Percentiles rank a stretch among this genome's conserved stretches.
Conservation (phyloP, 2,113 vertebrate species). For the Verasper variegatus region DNA sequence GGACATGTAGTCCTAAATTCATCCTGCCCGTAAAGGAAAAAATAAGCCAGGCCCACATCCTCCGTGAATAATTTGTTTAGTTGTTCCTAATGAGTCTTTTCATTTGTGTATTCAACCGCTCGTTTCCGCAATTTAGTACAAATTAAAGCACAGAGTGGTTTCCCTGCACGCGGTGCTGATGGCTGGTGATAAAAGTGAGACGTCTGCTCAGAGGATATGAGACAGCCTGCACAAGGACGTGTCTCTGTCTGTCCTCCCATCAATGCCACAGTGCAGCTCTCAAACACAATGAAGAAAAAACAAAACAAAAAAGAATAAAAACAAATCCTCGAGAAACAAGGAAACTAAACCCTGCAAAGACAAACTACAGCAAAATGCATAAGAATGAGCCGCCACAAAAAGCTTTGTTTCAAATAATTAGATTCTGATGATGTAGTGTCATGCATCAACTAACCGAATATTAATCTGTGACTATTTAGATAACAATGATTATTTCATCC, state of each 20-base stretch:
- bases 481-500: background rate
- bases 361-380: background rate
- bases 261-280: conserved; percentile 11
- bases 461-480: background rate
- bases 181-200: conserved; percentile 56
- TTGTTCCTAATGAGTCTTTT: conserved; percentile 47
- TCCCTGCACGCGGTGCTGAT: conserved; percentile 23
- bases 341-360: background rate
- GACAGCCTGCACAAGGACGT: conserved; percentile 52
- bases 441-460: background rate
- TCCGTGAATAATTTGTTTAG: conserved; percentile 51
- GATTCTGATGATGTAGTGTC: background rate
- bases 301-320: conserved; percentile 10
- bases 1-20: background rate
- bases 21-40: background rate
- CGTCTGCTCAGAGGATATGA: conserved; percentile 44
- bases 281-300: conserved; percentile 22
- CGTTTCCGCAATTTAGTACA: conserved; percentile 59
- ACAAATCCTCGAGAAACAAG: conserved; percentile 5
- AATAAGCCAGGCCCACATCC: conserved; percentile 18
- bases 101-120: conserved; percentile 42
- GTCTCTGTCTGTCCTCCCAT: conserved; percentile 41
- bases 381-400: background rate
- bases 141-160: conserved; percentile 42
- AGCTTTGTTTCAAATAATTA: conserved; percentile 5